Base-by-base conservation (phyloP, 2,888 invertebrate genomes). In the Hydrotaea cyrtoneurina region DNA sequence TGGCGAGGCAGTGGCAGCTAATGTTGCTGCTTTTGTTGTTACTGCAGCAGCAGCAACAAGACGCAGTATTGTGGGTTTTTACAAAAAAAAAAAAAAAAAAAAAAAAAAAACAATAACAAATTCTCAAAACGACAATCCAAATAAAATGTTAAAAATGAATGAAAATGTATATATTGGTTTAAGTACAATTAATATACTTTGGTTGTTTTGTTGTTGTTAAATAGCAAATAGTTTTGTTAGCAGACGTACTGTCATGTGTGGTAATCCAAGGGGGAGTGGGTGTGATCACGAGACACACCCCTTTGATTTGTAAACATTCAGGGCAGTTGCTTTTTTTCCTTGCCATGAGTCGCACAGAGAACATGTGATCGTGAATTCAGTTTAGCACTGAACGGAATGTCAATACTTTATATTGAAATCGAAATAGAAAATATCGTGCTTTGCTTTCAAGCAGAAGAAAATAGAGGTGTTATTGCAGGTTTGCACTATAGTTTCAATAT, bases 341-440 rank as follows among this genome's bases (percentile, higher is more conserved):
- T 17, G 31, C 53, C n/a, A 17, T 8, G 53, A 17, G 17, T 53
- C 7, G 19, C 13, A n/a, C n/a, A n/a, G n/a, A n/a, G 13, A 59
- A 59, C 59, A 59, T 59, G 59, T 59, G 59, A 55, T 55, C 13
- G 50, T 50, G 50, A n/a, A 50, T n/a, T 50, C n/a, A n/a, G n/a
- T n/a, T n/a, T n/a, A n/a, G n/a, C n/a, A n/a, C n/a, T 50, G 50
- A 2, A n/a, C 3, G 50, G 31, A 31, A 50, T 50, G 13, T 50
- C 8, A 50, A n/a, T 50, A 13, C 7, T 50, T 50, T n/a, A 50
- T 13, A 50, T 50, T 50, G 50, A 50, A 43, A 36, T n/a, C n/a
- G n/a, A n/a, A 31, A 31, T 31, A 31, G 3, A 31, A 31, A 31
- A 31, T 31, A 31, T 31, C 31, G 31, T 7, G 7, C 3, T 4